A percentile compares a stretch with the other conserved stretches of the same genome.
These are phyloP conservation scores for Chionodraco myersi DNA, from an alignment of 2,113 vertebrate species.

Conservation along the genomic window DNA sequence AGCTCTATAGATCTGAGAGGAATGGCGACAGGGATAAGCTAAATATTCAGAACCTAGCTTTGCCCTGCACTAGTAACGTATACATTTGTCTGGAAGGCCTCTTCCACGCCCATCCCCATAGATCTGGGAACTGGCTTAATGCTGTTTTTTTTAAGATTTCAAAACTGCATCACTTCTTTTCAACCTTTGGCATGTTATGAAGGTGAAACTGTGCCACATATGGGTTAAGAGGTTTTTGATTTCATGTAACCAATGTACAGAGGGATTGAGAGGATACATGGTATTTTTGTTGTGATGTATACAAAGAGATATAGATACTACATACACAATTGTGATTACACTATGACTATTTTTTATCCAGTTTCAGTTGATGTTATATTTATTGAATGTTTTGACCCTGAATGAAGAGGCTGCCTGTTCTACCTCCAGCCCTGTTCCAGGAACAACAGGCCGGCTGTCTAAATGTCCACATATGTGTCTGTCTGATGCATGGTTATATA, in stretches of 20 bases:
- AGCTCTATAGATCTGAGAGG: conserved; percentile 39
- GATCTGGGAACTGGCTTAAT: conserved; percentile 46
- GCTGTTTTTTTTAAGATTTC: conserved; percentile 50
- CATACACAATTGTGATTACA: conserved; percentile 37
- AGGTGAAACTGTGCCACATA: conserved; percentile 20
- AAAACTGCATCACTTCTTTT: conserved; percentile 30
- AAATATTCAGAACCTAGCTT: conserved; percentile 32
- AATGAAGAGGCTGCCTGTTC: conserved; percentile 70
- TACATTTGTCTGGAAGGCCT: conserved; percentile 31
- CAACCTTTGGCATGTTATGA: conserved; percentile 23
- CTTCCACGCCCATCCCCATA: conserved; percentile 56
- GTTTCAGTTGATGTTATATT: conserved; percentile 71
- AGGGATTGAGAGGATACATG: conserved; percentile 14
- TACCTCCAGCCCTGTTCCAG: conserved; percentile 77
- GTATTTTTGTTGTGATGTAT: conserved; percentile 66
- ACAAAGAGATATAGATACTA: conserved; percentile 45
- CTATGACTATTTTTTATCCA: conserved; percentile 66
- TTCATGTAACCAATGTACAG: conserved; percentile 37
- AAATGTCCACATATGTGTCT: conserved; percentile 68
- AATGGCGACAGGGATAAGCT: conserved; percentile 27
- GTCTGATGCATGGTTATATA: conserved; percentile 83
- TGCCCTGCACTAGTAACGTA: conserved; percentile 3
- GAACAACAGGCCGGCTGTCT: conserved; percentile 70
- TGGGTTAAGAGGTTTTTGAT: not conserved
- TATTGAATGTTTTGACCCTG: conserved; percentile 64